Base-by-base conservation (phyloP, 2,113 vertebrate genomes). In the Hirundichthys speculiger region DNA sequence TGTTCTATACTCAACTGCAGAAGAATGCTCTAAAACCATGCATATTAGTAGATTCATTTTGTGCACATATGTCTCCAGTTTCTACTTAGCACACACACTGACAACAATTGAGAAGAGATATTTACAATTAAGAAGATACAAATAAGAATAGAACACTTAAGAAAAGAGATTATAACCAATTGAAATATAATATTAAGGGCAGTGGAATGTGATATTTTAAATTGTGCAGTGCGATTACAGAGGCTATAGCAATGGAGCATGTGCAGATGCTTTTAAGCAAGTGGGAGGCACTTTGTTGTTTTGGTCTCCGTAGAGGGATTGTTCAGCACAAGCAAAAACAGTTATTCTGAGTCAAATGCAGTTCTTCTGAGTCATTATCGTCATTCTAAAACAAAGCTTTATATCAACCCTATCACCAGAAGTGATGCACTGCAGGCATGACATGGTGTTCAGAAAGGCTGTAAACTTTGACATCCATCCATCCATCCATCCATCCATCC, bases 301-400 rank as follows among this genome's bases (percentile, higher is more conserved):
- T 71, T 52, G 67, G 25, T 79, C 55, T 38, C 49, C 21, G 53
- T 62, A 61, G 59, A 78, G 20, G 9, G n/a, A 64, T 21, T 57
- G n/a, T 38, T 80, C 51, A 53, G 13, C 43, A 47, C 55, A 56
- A 58, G 42, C 65, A 39, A 38, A 64, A n/a, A 30, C 62, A 54
- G 27, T 64, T 62, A 67, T 42, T 51, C 39, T 56, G 52, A 75
- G 19, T 56, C 70, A 69, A 27, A 27, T 6, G 6, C 25, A 34
- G 30, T 7, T 34, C 7, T 34, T 34, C 39, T 56, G 56, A 77
- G 22, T 60, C 70, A 69, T 64, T 54, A 18, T 24, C 42, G 64
- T 55, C 45, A 22, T 68, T 47, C 47, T 24, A 22, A 59, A 68
- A 56, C 62, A 83, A 72, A 77, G 34, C 39, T 57, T 59, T 66